A percentile compares a stretch with the other conserved stretches of the same genome.
These are phyloP conservation scores for Poecilia latipinna DNA, from an alignment of 2,113 vertebrate species.

Conservation along the genomic window DNA sequence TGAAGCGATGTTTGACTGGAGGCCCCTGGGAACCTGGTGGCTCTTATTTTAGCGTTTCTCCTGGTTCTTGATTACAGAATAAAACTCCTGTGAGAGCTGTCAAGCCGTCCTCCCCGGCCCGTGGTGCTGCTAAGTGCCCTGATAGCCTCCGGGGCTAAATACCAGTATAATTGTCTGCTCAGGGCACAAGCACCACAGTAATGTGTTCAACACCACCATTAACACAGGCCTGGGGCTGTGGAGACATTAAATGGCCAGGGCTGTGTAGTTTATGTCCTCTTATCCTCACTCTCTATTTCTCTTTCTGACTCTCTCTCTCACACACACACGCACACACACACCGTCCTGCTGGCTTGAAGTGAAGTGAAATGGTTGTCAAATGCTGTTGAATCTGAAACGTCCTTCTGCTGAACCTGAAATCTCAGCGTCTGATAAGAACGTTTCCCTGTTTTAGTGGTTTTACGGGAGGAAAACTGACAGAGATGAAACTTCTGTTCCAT, in stretches of 20 bases:
- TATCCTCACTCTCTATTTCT: slow-evolving; percentile 44
- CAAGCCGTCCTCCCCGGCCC: slow-evolving; percentile 74
- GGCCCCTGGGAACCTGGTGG: neutral
- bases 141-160: slow-evolving; percentile 86
- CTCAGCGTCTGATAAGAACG: neutral
- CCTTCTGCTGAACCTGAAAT: no score
- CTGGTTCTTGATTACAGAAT: slow-evolving; percentile 56
- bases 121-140: slow-evolving; percentile 81
- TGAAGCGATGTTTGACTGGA: neutral
- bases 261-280: slow-evolving; percentile 76
- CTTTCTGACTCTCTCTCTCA: slow-evolving; percentile 27
- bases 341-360: slow-evolving; percentile 11
- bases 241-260: slow-evolving; percentile 77
- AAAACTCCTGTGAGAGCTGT: slow-evolving; percentile 72
- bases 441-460: neutral
- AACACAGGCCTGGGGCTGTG: slow-evolving; percentile 87
- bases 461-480: no score
- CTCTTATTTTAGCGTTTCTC: neutral
- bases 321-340: slow-evolving; percentile 2
- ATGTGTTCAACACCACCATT: slow-evolving; percentile 90
- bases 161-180: slow-evolving; percentile 88
- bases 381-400: neutral
- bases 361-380: neutral
- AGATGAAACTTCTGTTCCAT: no score
- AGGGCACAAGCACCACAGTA: slow-evolving; percentile 78